Percentiles rank a stretch among this genome's conserved stretches.
These are phyloP conservation scores for Diglossa cyanea DNA, from an alignment of 2,797 vertebrate species.

Conservation along the genomic window DNA sequence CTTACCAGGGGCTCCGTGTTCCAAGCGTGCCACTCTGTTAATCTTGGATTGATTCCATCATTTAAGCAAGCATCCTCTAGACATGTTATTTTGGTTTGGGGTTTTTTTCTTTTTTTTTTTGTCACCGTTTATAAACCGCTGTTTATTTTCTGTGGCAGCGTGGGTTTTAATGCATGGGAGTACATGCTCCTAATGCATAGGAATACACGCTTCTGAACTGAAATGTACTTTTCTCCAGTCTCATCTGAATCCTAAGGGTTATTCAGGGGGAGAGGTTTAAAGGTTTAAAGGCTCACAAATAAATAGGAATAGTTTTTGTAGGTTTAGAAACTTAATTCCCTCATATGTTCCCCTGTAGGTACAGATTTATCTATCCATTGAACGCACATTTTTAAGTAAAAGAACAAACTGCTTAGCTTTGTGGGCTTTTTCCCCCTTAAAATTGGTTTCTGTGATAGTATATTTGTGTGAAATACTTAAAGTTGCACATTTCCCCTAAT, in stretches of 20 bases:
- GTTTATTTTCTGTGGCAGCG: background rate
- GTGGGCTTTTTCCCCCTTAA: background rate
- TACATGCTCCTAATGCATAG: background rate
- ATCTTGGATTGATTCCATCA: background rate
- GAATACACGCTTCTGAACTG: background rate
- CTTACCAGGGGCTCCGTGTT: background rate
- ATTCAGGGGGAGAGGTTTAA: background rate
- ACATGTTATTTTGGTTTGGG: background rate
- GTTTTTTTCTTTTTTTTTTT: background rate
- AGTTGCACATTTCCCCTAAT: background rate
- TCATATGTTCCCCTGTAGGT: accelerated
- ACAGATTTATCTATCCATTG: background rate
- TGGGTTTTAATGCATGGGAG: background rate
- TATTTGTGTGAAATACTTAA: background rate
- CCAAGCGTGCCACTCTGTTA: background rate
- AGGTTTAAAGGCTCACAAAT: background rate
- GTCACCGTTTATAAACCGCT: background rate
- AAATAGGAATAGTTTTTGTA: background rate
- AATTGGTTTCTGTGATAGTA: background rate
- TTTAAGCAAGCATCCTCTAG: background rate
- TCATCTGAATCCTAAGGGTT: background rate
- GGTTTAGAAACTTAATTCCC: background rate
- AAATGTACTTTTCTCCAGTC: background rate
- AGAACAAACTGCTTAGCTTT: background rate
- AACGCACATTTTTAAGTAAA: background rate